A percentile compares a stretch with the other conserved stretches of the same genome.
Evolutionary conservation across 2,797 vertebrate species (phyloP).

Genomic region (Erethizon dorsatum): DNA sequence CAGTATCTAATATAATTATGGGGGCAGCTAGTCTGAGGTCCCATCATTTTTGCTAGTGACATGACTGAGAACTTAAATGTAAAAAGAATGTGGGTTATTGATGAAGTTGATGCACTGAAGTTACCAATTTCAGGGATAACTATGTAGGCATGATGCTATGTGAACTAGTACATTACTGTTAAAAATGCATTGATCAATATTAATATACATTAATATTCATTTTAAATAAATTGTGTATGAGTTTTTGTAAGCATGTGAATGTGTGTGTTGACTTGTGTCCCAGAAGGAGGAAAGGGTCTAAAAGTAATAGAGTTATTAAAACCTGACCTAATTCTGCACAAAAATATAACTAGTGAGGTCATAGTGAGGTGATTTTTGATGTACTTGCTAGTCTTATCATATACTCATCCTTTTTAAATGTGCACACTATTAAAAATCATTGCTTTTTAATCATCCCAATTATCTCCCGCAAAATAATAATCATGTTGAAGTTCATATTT

Average conservation of each 20-base stretch:
- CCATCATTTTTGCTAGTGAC: too few species aligned
- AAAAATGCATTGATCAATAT: neutral
- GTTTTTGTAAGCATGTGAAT: neutral
- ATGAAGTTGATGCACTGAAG: neutral
- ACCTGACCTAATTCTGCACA: neutral
- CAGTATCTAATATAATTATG: neutral
- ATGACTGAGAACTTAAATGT: neutral
- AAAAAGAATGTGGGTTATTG: neutral
- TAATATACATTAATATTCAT: neutral
- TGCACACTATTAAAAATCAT: neutral
- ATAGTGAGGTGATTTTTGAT: neutral
- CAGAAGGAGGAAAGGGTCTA: neutral
- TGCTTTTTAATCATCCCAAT: neutral
- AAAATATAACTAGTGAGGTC: neutral
- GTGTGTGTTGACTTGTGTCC: accelerated
- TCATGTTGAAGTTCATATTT: neutral
- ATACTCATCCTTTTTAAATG: neutral
- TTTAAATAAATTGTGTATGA: neutral
- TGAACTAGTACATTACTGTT: neutral
- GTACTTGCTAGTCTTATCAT: neutral
- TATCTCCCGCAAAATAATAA: neutral
- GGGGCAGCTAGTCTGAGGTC: neutral
- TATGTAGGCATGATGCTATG: neutral
- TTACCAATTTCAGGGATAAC: neutral
- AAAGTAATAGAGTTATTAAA: neutral